Percentiles rank a stretch among this genome's conserved stretches.
phyloP scores from a whole-genome alignment of 1,140 invertebrate genomes.

The Spodoptera frugiperda region DNA sequence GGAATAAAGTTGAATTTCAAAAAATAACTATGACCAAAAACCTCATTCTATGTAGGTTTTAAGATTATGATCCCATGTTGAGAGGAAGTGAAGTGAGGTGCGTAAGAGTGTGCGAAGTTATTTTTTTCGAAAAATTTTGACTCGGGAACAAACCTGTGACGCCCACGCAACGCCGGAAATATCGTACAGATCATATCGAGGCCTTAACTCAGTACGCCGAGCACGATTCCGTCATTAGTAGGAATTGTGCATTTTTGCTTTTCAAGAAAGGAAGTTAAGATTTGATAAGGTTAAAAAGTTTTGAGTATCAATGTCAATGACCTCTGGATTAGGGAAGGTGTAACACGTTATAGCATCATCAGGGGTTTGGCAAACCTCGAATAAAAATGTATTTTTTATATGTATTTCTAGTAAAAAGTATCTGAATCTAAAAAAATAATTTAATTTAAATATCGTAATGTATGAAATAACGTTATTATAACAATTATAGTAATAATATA shows the following conservation, averaged over 20 bases:
- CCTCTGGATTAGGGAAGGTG: constrained; percentile 35
- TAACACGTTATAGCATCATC: constrained; percentile 19
- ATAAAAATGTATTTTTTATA: background rate
- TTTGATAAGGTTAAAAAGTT: constrained; percentile 66
- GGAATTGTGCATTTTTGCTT: constrained; percentile 76
- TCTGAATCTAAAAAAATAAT: too few species aligned
- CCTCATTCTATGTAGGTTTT: constrained; percentile 61
- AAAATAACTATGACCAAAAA: constrained; percentile 36
- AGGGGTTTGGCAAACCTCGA: background rate
- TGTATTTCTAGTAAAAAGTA: too few species aligned
- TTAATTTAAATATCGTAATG: too few species aligned
- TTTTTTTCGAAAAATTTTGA: constrained; percentile 64
- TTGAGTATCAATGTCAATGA: constrained; percentile 52
- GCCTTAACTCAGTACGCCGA: constrained; percentile 65
- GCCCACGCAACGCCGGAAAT: constrained; percentile 80
- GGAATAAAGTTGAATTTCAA: constrained; percentile 59
- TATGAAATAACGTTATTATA: too few species aligned
- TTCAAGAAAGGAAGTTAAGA: constrained; percentile 72
- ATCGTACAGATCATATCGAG: constrained; percentile 75
- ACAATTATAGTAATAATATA: too few species aligned
- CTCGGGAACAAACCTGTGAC: constrained; percentile 68
- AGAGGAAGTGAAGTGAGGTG: constrained; percentile 71
- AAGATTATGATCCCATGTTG: constrained; percentile 64
- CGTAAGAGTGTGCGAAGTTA: constrained; percentile 73
- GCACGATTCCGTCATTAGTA: constrained; percentile 83